Evolutionary conservation across 2,797 vertebrate species (phyloP).

Genomic region (Geotrypetes seraphini): DNA sequence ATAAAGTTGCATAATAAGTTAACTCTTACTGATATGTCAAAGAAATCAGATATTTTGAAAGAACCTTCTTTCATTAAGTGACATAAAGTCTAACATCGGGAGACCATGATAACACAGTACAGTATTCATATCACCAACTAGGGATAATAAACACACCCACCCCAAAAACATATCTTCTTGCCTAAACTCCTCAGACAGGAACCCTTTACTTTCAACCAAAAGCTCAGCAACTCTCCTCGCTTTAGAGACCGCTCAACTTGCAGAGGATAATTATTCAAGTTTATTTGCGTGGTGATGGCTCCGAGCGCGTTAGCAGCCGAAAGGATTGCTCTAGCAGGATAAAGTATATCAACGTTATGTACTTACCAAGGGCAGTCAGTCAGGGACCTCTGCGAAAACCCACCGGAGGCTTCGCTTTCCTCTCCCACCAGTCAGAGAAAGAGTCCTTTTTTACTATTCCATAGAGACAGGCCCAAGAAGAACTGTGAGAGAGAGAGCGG

Average conservation of each 20-base stretch:
- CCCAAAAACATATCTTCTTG: background rate
- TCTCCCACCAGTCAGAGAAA: slow-evolving; percentile 67
- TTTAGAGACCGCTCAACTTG: slow-evolving; percentile 22
- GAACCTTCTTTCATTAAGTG: no score
- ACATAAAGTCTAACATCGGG: no score
- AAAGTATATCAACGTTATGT: slow-evolving; percentile 16
- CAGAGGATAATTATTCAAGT: slow-evolving; percentile 26
- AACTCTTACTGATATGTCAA: no score
- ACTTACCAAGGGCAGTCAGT: slow-evolving; percentile 75
- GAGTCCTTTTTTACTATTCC: slow-evolving; percentile 78
- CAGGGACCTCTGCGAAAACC: slow-evolving; percentile 75
- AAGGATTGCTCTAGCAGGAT: no score
- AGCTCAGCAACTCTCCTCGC: slow-evolving; percentile 5
- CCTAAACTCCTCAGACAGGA: background rate
- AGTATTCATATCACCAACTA: no score
- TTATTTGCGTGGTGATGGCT: slow-evolving; percentile 1
- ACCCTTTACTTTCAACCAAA: background rate
- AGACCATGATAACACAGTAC: no score
- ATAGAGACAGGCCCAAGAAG: slow-evolving; percentile 66
- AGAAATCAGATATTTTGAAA: no score
- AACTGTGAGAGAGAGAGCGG: slow-evolving; percentile 69
- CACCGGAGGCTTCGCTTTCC: slow-evolving; percentile 73
- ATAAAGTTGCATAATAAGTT: no score
- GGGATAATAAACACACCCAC: background rate
- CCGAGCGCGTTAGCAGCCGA: background rate